Conservation (phyloP, 2,888 invertebrate genomes). For the Himalopsyche tibetana region DNA sequence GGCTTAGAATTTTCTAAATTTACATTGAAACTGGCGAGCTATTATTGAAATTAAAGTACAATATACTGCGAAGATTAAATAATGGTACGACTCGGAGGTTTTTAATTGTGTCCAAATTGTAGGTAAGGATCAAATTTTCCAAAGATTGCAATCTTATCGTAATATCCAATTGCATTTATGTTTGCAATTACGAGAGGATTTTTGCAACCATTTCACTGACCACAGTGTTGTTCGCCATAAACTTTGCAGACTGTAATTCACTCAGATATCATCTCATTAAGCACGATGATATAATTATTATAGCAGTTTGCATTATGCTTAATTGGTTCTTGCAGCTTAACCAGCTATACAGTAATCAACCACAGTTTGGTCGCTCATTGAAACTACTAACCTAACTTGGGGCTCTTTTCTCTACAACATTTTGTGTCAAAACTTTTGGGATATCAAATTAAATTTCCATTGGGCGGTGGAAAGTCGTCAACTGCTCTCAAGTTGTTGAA, state of each 20-base stretch:
- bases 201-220: no score
- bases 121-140: no score
- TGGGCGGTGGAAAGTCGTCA: constrained; percentile 27
- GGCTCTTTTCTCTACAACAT: constrained; percentile 2
- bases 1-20: no score
- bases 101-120: no score
- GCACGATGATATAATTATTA: not conserved
- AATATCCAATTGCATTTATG: no score
- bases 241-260: constrained; percentile 31
- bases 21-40: no score
- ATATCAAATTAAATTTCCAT: constrained; percentile 28
- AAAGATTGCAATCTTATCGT: no score
- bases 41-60: no score
- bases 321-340: not conserved
- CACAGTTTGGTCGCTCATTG: constrained; percentile 10
- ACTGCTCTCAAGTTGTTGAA: constrained; percentile 20
- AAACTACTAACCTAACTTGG: not conserved
- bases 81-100: no score
- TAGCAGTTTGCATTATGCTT: constrained; percentile 5
- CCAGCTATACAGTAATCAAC: not conserved
- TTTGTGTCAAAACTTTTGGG: constrained; percentile 35
- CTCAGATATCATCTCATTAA: not conserved
- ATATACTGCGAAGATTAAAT: no score
- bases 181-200: no score
- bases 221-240: not conserved